phyloP scores from a whole-genome alignment of 2,888 invertebrate genomes.

The Trachelus iudaicus region DNA sequence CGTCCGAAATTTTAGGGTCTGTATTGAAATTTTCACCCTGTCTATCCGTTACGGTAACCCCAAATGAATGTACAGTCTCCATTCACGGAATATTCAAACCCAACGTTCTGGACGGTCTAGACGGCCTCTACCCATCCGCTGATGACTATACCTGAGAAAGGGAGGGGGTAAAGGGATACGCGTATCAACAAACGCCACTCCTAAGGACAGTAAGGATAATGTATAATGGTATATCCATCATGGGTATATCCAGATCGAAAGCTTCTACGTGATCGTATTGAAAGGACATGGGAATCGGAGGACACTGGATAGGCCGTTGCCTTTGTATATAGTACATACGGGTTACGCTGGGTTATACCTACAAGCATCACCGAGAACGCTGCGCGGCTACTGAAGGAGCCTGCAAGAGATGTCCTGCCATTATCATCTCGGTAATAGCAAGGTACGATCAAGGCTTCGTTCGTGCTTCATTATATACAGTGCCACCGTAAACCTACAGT shows the following conservation, averaged over 20 bases:
- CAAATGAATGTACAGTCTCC: too few relatives aligned
- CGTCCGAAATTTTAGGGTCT: too few relatives aligned
- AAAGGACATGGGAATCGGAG: background rate
- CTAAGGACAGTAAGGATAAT: background rate
- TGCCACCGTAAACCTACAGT: conserved; percentile 16
- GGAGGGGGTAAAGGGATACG: too few relatives aligned
- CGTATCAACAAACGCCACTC: too few relatives aligned
- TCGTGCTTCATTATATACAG: conserved; percentile 21
- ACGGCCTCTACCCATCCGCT: too few relatives aligned
- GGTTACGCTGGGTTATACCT: too few relatives aligned
- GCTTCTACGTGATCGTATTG: conserved; percentile 2
- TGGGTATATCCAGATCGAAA: background rate
- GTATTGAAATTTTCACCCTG: too few relatives aligned
- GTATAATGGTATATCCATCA: background rate
- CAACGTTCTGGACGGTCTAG: too few relatives aligned
- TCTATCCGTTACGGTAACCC: too few relatives aligned
- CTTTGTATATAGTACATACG: background rate
- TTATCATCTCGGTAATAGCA: conserved; percentile 23
- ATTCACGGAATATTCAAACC: too few relatives aligned
- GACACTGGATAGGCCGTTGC: background rate
- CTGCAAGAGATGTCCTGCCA: conserved; percentile 21
- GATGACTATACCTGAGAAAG: too few relatives aligned
- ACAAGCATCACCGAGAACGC: background rate
- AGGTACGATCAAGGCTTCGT: conserved; percentile 10
- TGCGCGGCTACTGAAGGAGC: conserved; percentile 19